Percentiles rank a stretch among this genome's conserved stretches.
These are phyloP conservation scores for Agrochola macilenta DNA, from an alignment of 2,888 invertebrate genomes.

Conservation along the genomic window DNA sequence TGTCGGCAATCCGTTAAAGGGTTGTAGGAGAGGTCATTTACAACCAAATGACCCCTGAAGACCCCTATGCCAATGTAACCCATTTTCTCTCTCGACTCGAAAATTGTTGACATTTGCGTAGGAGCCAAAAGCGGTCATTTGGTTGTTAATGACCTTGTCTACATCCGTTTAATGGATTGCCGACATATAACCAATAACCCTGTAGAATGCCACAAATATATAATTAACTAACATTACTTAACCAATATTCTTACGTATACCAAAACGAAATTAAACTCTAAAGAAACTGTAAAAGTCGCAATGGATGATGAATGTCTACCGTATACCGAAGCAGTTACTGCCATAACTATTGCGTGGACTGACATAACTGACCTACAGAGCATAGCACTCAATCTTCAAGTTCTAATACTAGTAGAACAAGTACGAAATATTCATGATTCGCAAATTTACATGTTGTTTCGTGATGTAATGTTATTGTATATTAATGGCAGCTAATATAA, in stretches of 20 bases:
- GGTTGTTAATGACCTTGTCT: no score
- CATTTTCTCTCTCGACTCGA: no score
- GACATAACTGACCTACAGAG: conserved; percentile 44
- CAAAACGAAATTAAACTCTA: background rate
- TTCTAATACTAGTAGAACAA: conserved; percentile 45
- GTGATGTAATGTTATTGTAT: conserved; percentile 28
- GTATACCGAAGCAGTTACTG: conserved; percentile 10
- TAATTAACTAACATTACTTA: conserved; percentile 14
- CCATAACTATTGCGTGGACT: conserved; percentile 28
- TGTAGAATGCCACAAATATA: background rate
- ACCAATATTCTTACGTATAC: background rate
- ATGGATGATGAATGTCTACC: conserved; percentile 29
- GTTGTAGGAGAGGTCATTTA: no score
- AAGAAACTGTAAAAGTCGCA: conserved; percentile 7
- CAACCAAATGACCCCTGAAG: no score
- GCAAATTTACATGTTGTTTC: conserved; percentile 41
- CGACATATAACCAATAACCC: no score
- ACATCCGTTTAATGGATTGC: no score
- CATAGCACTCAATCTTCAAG: conserved; percentile 33
- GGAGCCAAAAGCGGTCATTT: no score
- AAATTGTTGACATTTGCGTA: no score
- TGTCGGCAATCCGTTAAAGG: no score
- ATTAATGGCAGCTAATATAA: background rate
- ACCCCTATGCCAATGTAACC: no score
- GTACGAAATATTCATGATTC: conserved; percentile 45